These are phyloP conservation scores for Amiota communis DNA, from an alignment of 2,888 invertebrate genomes.

Conservation along the genomic window DNA sequence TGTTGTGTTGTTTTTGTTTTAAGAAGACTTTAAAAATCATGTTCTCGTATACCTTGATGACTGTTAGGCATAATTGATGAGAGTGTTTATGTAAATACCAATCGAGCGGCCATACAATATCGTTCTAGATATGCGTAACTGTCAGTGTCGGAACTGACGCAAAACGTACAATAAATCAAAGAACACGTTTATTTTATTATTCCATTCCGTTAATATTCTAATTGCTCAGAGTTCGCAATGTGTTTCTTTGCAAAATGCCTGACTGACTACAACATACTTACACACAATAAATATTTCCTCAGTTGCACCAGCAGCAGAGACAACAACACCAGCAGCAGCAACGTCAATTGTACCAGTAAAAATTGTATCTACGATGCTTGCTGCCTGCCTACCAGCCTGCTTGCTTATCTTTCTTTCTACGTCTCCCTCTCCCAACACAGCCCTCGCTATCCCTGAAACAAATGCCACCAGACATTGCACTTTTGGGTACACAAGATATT, in stretches of 20 bases:
- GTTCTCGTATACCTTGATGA: too few relatives aligned
- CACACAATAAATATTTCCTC: neutral
- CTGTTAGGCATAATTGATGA: constrained; percentile 7
- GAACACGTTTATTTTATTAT: neutral
- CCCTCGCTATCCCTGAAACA: neutral
- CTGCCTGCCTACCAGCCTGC: too few relatives aligned
- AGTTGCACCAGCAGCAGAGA: constrained; percentile 4
- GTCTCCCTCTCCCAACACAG: neutral
- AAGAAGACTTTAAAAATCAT: too few relatives aligned
- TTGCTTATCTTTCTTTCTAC: neutral
- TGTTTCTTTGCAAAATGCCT: neutral
- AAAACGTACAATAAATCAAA: neutral
- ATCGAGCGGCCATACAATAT: neutral
- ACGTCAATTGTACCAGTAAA: neutral
- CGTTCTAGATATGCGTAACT: constrained; percentile 1
- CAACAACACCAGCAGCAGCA: neutral
- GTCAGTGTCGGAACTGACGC: constrained; percentile 8
- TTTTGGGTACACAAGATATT: neutral
- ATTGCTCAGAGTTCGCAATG: neutral
- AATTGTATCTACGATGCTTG: neutral
- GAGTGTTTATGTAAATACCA: constrained; percentile 2
- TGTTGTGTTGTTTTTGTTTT: too few relatives aligned
- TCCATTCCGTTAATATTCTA: constrained; percentile 11
- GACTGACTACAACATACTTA: too few relatives aligned
- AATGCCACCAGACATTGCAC: neutral